A percentile compares a stretch with the other conserved stretches of the same genome.
Evolutionary conservation across 53 echinoderm and acorn worm genomes (phyloP).

Genomic region (Crossaster papposus): DNA sequence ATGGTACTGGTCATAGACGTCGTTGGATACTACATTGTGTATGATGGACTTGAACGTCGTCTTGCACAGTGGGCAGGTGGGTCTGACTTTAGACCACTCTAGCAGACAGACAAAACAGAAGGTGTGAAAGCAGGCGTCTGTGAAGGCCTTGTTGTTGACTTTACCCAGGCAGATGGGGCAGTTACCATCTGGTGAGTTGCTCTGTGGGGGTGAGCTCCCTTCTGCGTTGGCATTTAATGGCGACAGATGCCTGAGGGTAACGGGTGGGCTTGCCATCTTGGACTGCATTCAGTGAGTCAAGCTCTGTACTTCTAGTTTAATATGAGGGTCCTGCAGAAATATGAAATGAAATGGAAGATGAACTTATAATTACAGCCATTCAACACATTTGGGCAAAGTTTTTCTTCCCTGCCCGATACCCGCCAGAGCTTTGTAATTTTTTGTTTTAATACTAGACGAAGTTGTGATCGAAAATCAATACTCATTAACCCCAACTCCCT

Average conservation of each 20-base stretch:
- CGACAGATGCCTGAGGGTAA: constrained; percentile 16
- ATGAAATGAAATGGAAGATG: not conserved
- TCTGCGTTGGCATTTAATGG: constrained; percentile 20
- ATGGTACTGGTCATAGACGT: constrained; percentile 90
- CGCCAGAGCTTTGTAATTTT: no score
- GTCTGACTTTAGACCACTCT: constrained; percentile 95
- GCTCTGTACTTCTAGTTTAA: not conserved
- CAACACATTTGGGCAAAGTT: no score
- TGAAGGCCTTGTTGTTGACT: constrained; percentile 92
- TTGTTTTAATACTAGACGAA: no score
- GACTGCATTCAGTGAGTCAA: not conserved
- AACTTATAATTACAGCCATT: no score
- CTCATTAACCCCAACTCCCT: no score
- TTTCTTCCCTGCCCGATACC: no score
- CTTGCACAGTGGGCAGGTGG: constrained; percentile 95
- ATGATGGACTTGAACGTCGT: constrained; percentile 92
- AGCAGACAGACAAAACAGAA: constrained; percentile 92
- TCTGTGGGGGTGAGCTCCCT: constrained; percentile 43
- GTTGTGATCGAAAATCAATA: no score
- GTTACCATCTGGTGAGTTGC: constrained; percentile 78
- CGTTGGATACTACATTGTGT: constrained; percentile 91
- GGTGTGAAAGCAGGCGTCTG: constrained; percentile 93
- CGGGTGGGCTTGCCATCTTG: constrained; percentile 36
- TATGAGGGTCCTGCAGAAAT: not conserved
- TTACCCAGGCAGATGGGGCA: constrained; percentile 91